A percentile compares a stretch with the other conserved stretches of the same genome.
These are phyloP conservation scores for Sarcophaga bullata DNA, from an alignment of 1,140 invertebrate species.

Conservation along the genomic window DNA sequence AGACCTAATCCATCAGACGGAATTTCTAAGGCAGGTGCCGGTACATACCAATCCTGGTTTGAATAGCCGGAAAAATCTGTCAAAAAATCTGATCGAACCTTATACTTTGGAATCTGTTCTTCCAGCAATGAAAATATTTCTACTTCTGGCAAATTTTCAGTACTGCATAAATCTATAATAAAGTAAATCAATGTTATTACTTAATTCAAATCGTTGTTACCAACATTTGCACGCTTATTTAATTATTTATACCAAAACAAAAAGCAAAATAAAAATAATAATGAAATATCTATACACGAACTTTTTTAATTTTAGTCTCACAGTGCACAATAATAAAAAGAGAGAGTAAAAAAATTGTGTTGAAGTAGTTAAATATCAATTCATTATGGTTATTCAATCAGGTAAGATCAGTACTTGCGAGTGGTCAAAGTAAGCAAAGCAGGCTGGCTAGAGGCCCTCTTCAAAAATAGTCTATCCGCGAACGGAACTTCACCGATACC, in stretches of 20 bases:
- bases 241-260: neutral
- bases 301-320: slow-evolving; percentile 28
- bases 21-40: slow-evolving; percentile 80
- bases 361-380: too few relatives aligned
- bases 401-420: too few relatives aligned
- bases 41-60: slow-evolving; percentile 94
- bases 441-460: too few relatives aligned
- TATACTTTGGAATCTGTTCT: slow-evolving; percentile 95
- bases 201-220: neutral
- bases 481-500: too few relatives aligned
- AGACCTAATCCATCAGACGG: slow-evolving; percentile 83
- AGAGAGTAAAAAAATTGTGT: too few relatives aligned
- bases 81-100: slow-evolving; percentile 90
- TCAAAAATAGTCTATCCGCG: too few relatives aligned
- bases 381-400: too few relatives aligned
- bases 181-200: neutral
- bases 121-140: slow-evolving; percentile 94
- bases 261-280: neutral
- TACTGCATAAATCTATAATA: slow-evolving; percentile 84
- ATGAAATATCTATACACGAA: neutral
- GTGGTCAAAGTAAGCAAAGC: too few relatives aligned
- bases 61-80: slow-evolving; percentile 96
- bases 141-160: slow-evolving; percentile 87
- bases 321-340: too few relatives aligned
- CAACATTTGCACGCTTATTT: neutral